Evolutionary conservation across 2,888 invertebrate species (phyloP), one percentile per base, ranked within the genome.

Genomic region (Megastigmus dorsalis): DNA sequence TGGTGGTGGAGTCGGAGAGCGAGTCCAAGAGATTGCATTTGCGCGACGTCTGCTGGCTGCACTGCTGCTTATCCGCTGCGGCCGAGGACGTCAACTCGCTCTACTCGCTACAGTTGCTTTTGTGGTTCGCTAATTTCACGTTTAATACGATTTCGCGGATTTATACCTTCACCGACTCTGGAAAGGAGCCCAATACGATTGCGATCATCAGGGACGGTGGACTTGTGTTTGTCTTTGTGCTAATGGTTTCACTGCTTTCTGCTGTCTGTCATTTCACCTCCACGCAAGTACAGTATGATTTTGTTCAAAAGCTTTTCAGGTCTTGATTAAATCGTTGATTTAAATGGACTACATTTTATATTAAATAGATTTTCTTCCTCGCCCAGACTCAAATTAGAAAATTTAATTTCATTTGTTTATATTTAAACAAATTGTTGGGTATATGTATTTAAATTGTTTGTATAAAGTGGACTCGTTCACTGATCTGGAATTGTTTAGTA

Each of bases 21-120:
- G 50, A 50, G 3, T 20, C 10, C 2, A 63, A 63, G 3, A 20
- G 63, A n/a, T 28, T 63, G 4, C 36, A 50, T 13, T 23, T 63
- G n/a, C 50, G 63, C 15, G 80, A 83, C 20, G 77, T 81, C n/a
- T 82, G 81, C 78, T 82, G 83, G 80, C 57, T 82, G 54, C 82
- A 83, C 26, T 79, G 73, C 36, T 77, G 77, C 33, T 68, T 84
- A 9, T 77, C 65, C 4, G 79, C 76, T 13, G 82, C 84, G 0
- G 79, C 79, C 0, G 79, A 83, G 59, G 74, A 74, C 45, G 72
- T 82, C 7, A 83, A 84, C 59, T 79, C 80, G 10, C 79, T 80
- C 1, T 83, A 82, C 33, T 75, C 79, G 30, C 43, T 76, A 1
- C 81, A 81, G 20, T 60, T 84, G 26, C 71, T 81, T n/a, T 26